These are phyloP conservation scores for Halichoerus grypus DNA, from an alignment of 2,113 vertebrate genomes.

Conservation along the genomic window DNA sequence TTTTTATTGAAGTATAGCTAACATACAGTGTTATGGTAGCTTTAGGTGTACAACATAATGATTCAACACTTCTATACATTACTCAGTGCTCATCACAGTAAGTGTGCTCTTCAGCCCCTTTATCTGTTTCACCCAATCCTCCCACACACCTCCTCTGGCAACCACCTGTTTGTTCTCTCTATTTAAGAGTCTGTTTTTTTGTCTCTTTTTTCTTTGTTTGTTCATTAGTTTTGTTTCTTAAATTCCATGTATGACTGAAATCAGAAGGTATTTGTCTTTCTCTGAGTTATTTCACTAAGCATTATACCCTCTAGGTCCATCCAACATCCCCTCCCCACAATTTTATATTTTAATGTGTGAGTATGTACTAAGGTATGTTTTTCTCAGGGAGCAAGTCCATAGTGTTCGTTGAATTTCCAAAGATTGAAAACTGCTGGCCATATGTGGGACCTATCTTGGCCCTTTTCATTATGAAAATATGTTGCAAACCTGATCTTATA, in stretches of 20 bases:
- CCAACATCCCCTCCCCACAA: background rate
- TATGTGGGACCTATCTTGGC: background rate
- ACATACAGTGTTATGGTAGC: background rate
- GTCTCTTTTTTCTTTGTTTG: background rate
- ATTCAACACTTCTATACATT: background rate
- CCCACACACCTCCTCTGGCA: background rate
- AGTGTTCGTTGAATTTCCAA: background rate
- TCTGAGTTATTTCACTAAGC: background rate
- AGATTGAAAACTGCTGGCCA: background rate
- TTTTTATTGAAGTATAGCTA: background rate
- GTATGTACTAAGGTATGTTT: slow-evolving; percentile 9
- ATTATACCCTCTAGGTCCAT: background rate
- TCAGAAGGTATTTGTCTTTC: background rate
- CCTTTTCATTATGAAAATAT: background rate
- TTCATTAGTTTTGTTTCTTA: background rate
- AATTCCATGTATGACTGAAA: background rate
- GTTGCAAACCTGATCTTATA: slow-evolving; percentile 28
- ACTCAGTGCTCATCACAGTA: background rate
- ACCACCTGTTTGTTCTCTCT: background rate
- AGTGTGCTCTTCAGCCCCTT: background rate
- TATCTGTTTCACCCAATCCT: background rate
- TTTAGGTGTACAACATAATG: background rate
- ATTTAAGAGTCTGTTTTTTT: background rate
- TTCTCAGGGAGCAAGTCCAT: background rate
- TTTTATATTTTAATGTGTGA: slow-evolving; percentile 7